A percentile compares a stretch with the other conserved stretches of the same genome.
These are phyloP conservation scores for Cephalopachus bancanus DNA, from an alignment of 2,797 vertebrate genomes.

Conservation along the genomic window DNA sequence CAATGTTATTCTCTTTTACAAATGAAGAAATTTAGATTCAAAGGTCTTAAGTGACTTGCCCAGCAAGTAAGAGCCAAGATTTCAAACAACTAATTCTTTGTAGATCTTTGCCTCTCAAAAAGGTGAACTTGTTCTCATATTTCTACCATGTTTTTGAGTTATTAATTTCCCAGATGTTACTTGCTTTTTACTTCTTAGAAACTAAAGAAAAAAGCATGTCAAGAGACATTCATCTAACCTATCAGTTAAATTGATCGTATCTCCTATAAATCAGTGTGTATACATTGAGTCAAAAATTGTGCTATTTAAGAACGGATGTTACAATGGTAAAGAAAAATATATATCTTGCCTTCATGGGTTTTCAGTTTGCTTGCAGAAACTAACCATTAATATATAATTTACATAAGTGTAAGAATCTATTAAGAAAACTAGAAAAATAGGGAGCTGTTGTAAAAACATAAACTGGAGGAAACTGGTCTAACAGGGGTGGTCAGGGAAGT, in stretches of 20 bases:
- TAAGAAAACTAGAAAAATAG: constrained; percentile 34
- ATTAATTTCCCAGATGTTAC: not conserved
- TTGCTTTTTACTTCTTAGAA: constrained; percentile 4
- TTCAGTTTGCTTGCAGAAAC: constrained; percentile 18
- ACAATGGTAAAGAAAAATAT: not conserved
- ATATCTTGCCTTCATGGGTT: not conserved
- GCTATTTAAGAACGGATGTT: not conserved
- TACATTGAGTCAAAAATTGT: not conserved
- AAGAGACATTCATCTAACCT: constrained; percentile 1
- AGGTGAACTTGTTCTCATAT: not conserved
- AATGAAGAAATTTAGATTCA: constrained; percentile 53
- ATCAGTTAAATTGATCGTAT: constrained; percentile 32
- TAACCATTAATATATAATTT: constrained; percentile 10
- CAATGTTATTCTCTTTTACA: constrained; percentile 40
- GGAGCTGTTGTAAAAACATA: not conserved
- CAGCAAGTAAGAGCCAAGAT: not conserved
- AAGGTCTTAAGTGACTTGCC: constrained; percentile 14
- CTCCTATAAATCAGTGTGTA: not conserved
- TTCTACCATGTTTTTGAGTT: not conserved
- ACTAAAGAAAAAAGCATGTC: not conserved
- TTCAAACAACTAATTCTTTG: constrained; percentile 10
- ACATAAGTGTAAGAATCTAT: not conserved
- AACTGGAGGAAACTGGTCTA: constrained; percentile 9
- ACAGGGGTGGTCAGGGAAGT: not conserved
- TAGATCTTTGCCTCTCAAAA: constrained; percentile 4